Evolutionary conservation across 2,888 invertebrate genomes (phyloP).

Genomic region (Nymphalis c-album): DNA sequence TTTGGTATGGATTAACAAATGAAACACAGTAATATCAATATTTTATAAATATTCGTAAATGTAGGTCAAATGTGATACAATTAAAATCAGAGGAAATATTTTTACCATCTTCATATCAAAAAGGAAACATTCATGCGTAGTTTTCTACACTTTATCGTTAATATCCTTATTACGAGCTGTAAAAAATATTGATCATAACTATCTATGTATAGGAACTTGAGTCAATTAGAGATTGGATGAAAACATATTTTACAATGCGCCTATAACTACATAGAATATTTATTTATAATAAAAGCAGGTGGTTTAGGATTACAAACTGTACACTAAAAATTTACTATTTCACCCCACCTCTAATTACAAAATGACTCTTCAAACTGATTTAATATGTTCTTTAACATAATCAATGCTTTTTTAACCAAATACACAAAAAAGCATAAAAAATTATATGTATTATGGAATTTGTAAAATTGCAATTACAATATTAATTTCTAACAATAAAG

Average conservation of each 20-base stretch:
- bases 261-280: slow-evolving; percentile 32
- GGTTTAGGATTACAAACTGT: slow-evolving; percentile 34
- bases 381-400: slow-evolving; percentile 50
- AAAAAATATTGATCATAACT: slow-evolving; percentile 61
- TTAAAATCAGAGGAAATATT: slow-evolving; percentile 79
- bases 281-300: slow-evolving; percentile 36
- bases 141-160: slow-evolving; percentile 80
- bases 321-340: slow-evolving; percentile 41
- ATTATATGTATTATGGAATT: slow-evolving; percentile 25
- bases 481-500: slow-evolving; percentile 33
- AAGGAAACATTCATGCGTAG: slow-evolving; percentile 76
- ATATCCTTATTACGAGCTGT: slow-evolving; percentile 57
- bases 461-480: slow-evolving; percentile 16
- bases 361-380: slow-evolving; percentile 47
- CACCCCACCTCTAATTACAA: slow-evolving; percentile 54
- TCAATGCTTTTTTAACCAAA: slow-evolving; percentile 43
- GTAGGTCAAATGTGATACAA: slow-evolving; percentile 81
- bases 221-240: slow-evolving; percentile 58
- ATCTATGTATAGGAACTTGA: slow-evolving; percentile 71
- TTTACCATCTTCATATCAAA: slow-evolving; percentile 79
- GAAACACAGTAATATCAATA: slow-evolving; percentile 72
- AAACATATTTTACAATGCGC: slow-evolving; percentile 34
- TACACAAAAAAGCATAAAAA: slow-evolving; percentile 51
- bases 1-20: slow-evolving; percentile 45
- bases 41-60: slow-evolving; percentile 82